Percentiles rank a stretch among this genome's conserved stretches.
Evolutionary conservation across 1,140 invertebrate genomes (phyloP).

Genomic region (Drosophila pectinifera): DNA sequence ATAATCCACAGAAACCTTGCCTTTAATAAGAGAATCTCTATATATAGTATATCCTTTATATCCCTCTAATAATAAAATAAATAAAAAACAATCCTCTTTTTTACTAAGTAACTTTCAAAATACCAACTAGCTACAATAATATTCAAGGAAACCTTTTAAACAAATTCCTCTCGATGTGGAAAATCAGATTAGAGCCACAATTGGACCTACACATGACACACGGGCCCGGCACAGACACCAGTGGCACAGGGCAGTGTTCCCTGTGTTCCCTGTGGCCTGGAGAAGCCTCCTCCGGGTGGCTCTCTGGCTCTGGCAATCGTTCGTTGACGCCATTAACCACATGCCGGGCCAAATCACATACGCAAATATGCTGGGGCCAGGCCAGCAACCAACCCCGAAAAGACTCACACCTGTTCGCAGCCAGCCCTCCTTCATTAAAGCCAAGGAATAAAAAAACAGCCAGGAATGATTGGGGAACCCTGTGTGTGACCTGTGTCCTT

Average conservation of each 20-base stretch:
- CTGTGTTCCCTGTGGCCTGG: too few relatives aligned
- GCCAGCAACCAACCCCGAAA: constrained; percentile 12
- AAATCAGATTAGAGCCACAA: background rate
- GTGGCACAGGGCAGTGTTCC: too few relatives aligned
- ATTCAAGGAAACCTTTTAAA: constrained; percentile 7
- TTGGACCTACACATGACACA: constrained; percentile 21
- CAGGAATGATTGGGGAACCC: constrained; percentile 36
- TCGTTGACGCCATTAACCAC: constrained; percentile 75
- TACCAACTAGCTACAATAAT: too few relatives aligned
- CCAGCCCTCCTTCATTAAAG: constrained; percentile 14
- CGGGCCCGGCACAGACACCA: too few relatives aligned
- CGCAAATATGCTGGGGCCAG: constrained; percentile 53
- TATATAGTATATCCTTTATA: too few relatives aligned
- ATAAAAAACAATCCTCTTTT: too few relatives aligned
- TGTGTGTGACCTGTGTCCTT: constrained; percentile 70
- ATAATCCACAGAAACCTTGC: too few relatives aligned
- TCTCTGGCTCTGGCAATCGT: constrained; percentile 38
- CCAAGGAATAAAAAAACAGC: background rate
- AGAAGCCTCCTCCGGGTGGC: background rate
- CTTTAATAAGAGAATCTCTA: too few relatives aligned
- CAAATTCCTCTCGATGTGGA: background rate
- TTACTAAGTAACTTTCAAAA: too few relatives aligned
- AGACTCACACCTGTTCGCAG: background rate
- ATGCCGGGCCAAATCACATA: constrained; percentile 69
- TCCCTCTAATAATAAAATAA: too few relatives aligned